Base-by-base conservation (phyloP, 2,797 vertebrate genomes). In the Hypotaenidia okinawae region DNA sequence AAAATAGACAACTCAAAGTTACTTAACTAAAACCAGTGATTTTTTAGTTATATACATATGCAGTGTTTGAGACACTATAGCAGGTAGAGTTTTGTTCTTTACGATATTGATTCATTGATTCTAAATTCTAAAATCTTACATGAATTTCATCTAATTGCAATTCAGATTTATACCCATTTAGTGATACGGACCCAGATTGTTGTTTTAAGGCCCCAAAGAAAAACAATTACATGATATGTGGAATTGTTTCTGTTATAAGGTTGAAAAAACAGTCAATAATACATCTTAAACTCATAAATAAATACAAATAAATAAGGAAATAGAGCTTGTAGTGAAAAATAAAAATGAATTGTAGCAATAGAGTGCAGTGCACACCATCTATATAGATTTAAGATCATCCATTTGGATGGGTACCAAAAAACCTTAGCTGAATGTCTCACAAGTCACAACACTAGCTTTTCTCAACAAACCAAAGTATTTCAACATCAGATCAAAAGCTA, bases 351-450 rank as follows among this genome's bases (percentile, higher is more conserved):
- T 76, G 16, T 10, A 58, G 9, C 3, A 84, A 35, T 27, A 51
- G 6, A 64, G 2, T 1, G 12, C 1, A 1, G 13, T 45, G n/a
- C 8, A 79, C 10, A 19, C 1, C 33, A 62, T 13, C 16, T 57
- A 7, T 2, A 55, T 2, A 55, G 6, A 52, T 45, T 84, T 32
- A 70, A 61, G 10, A 54, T 14, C 3, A 21, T 28, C 22, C 59
- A 33, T 17, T 69, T 62, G 12, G 12, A 14, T 24, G 68, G 11
- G 8, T 7, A 63, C 6, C 30, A 54, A 54, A 52, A 91, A 85
- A 27, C 1, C 16, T 57, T 80, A 77, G 24, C 8, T 47, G 30
- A 76, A 76, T 1, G 2, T 47, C 18, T 67, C 39, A 59, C 11
- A 88, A 76, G 10, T 51, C 21, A 41, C 25, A 73, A 18, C 7